Conservation (phyloP, 2,888 invertebrate species). For the Quadroppia sp. region DNA sequence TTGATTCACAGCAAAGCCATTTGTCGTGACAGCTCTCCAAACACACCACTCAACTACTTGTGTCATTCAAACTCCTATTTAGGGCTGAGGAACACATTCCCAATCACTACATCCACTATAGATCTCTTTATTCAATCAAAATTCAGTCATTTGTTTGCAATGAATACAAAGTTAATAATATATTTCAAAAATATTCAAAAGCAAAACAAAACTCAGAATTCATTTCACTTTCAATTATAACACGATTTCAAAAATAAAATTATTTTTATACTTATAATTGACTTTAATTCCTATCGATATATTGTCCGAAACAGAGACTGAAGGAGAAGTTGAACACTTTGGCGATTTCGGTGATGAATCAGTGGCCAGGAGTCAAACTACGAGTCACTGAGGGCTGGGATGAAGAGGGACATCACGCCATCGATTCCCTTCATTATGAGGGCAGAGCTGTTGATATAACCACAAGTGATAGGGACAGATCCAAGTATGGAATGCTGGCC, state of each 20-base stretch:
- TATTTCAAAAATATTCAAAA: not conserved
- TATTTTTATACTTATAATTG: not conserved
- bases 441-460: conserved; percentile 94
- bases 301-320: conserved; percentile 68
- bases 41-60: conserved; percentile 8
- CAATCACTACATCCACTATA: not conserved
- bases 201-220: not conserved
- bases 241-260: not conserved
- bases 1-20: conserved; percentile 36
- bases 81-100: not conserved
- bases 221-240: not conserved
- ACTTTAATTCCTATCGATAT: not conserved
- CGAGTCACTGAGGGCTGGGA: conserved; percentile 95
- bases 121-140: conserved; percentile 2
- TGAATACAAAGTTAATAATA: not conserved
- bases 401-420: conserved; percentile 70
- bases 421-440: conserved; percentile 89
- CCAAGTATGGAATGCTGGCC: conserved; percentile 94
- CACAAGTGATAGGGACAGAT: conserved; percentile 84
- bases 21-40: conserved; percentile 28
- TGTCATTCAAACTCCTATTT: conserved; percentile 23
- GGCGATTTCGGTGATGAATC: conserved; percentile 94
- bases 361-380: conserved; percentile 91
- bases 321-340: conserved; percentile 90
- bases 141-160: not conserved